Evolutionary conservation across 2,113 vertebrate genomes (phyloP).

Genomic region (Cololabis saira): DNA sequence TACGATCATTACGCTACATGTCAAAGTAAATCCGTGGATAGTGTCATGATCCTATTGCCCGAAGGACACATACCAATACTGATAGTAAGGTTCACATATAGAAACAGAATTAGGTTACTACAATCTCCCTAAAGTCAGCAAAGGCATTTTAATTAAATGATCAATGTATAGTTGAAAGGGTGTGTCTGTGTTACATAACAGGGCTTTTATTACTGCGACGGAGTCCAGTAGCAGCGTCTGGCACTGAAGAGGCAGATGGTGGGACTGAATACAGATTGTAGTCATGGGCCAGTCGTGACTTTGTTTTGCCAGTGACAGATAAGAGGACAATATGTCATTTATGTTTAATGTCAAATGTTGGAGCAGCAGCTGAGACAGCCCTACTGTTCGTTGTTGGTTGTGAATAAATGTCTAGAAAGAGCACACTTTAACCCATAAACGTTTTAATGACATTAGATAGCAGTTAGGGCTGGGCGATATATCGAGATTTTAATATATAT

Average conservation of each 20-base stretch:
- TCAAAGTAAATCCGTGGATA: slow-evolving; percentile 67
- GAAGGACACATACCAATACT: slow-evolving; percentile 61
- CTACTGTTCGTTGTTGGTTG: slow-evolving; percentile 8
- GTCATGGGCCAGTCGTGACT: slow-evolving; percentile 35
- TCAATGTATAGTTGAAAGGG: not conserved
- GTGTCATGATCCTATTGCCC: slow-evolving; percentile 40
- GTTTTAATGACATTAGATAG: no score
- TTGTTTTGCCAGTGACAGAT: slow-evolving; percentile 32
- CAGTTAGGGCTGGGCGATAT: no score
- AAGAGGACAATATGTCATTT: slow-evolving; percentile 33
- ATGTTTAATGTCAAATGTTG: slow-evolving; percentile 33
- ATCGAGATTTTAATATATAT: no score
- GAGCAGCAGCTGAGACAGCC: slow-evolving; percentile 48
- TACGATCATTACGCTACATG: slow-evolving; percentile 71
- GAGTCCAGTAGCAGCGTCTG: not conserved
- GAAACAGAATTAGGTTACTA: slow-evolving; percentile 13
- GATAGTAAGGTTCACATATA: slow-evolving; percentile 14
- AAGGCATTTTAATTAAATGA: not conserved
- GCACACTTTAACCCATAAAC: no score
- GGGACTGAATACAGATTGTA: slow-evolving; percentile 26
- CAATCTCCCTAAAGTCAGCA: not conserved
- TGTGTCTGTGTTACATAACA: slow-evolving; percentile 4
- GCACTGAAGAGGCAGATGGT: slow-evolving; percentile 44
- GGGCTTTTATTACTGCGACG: not conserved
- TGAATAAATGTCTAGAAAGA: slow-evolving; percentile 11